Base-by-base conservation (phyloP, 2,113 vertebrate species). In the Muntiacus muntjak region DNA sequence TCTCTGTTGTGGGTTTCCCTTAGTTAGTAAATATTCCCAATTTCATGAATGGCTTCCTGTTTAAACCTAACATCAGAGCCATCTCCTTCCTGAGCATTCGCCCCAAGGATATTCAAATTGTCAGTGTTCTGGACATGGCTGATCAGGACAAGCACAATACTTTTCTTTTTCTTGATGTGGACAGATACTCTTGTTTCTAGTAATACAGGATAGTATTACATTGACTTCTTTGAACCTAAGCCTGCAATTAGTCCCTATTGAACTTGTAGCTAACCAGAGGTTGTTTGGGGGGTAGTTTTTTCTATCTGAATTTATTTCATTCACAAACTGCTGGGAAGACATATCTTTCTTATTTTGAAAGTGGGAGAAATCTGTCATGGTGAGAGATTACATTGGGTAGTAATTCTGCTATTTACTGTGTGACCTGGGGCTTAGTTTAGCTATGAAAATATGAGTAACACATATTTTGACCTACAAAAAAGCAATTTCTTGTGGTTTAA, bases 391-490 rank as follows among this genome's bases (percentile, higher is more conserved):
- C 14, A 7, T 47, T 95, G 76, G 2, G 0, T 83, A 58, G 87
- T 86, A 62, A 78, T 55, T 58, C 78, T 96, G 71, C 16, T 33
- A 30, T 45, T 64, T 67, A 45, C 47, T 87, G 3, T 86, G 47
- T 92, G 62, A 84, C 45, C 8, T 58, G 52, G 52, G 60, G 12
- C 43, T 91, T 82, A 76, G 40, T 95, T 96, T 96, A 62, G 36
- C 54, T 76, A 6, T 79, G 91, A 90, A 90, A 60, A 78, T 96
- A 14, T 83, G 54, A 55, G 3, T 67, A 67, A 58, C 89, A 25
- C 30, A 26, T 94, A 74, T 86, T 95, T 96, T 95, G 67, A 94
- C 47, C 40, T 86, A 87, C 25, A 89, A 60, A 91, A 95, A 92
- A 14, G 13, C 54, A 87, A 25, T 83, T 97, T 91, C 17, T 95